Evolutionary conservation across 2,113 vertebrate species (phyloP).

Genomic region (Otis tarda): DNA sequence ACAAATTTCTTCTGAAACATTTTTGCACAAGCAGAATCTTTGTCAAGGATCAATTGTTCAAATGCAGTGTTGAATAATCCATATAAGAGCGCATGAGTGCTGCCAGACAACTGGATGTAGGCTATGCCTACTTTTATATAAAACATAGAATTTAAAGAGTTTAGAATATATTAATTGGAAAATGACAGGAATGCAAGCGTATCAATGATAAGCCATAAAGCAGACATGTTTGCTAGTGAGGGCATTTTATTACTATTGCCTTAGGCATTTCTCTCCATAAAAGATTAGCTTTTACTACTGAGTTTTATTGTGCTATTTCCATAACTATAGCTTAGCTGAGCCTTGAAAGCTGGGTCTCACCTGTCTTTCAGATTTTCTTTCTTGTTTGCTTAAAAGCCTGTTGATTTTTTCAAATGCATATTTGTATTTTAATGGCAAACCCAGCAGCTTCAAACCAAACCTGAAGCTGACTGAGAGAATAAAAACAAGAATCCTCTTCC

Average conservation of each 20-base stretch:
- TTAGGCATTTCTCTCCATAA: not conserved
- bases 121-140: not conserved
- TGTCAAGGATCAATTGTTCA: not conserved
- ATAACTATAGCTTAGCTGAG: not conserved
- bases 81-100: not conserved
- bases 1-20: not conserved
- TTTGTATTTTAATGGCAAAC: slow-evolving; percentile 18
- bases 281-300: not conserved
- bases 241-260: not conserved
- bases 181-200: not conserved
- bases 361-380: not conserved
- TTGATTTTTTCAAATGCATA: not conserved
- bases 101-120: not conserved
- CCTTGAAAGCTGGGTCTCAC: not conserved
- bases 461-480: not conserved
- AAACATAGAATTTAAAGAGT: not conserved
- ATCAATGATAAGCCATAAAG: not conserved
- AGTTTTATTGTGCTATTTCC: slow-evolving; percentile 4
- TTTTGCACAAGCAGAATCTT: not conserved
- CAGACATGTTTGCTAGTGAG: not conserved
- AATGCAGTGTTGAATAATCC: not conserved
- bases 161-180: not conserved
- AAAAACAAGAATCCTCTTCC: not conserved
- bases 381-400: not conserved
- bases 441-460: not conserved